These are phyloP conservation scores for Lasius platythorax DNA, from an alignment of 2,888 invertebrate genomes.

Conservation along the genomic window DNA sequence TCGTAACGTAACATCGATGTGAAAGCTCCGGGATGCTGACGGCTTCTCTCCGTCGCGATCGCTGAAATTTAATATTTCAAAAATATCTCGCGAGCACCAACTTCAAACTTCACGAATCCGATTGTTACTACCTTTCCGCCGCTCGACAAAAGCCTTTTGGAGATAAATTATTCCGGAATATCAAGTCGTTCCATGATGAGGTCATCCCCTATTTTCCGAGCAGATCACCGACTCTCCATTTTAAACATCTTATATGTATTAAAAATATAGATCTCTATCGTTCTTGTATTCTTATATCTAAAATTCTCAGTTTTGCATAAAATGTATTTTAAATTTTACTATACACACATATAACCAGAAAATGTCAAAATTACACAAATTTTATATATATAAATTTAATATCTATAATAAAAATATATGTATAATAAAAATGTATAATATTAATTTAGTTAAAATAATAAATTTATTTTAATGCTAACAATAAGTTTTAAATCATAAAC, in stretches of 20 bases:
- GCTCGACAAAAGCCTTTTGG: not conserved
- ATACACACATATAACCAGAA: not conserved
- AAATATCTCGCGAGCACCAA: conserved; percentile 23
- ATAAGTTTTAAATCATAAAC: not conserved
- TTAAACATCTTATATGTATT: not conserved
- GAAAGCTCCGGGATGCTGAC: conserved; percentile 23
- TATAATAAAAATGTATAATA: not conserved
- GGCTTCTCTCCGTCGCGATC: conserved; percentile 21
- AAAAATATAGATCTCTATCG: not conserved
- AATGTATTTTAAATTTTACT: not conserved
- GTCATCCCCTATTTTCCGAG: not conserved
- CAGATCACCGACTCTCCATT: not conserved
- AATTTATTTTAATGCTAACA: not conserved
- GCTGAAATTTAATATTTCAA: conserved; percentile 46
- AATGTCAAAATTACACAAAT: not conserved
- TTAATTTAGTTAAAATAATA: not conserved
- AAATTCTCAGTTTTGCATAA: not conserved
- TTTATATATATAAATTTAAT: no score
- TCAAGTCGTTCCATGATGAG: not conserved
- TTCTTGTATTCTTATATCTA: not conserved
- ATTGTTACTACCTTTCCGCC: conserved; percentile 22
- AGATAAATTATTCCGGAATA: not conserved
- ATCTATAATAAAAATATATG: no score
- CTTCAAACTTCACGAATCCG: conserved; percentile 27
- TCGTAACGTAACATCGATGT: conserved; percentile 24